phyloP scores from a whole-genome alignment of 1,140 invertebrate genomes.

The Laodelphax striatellus region DNA sequence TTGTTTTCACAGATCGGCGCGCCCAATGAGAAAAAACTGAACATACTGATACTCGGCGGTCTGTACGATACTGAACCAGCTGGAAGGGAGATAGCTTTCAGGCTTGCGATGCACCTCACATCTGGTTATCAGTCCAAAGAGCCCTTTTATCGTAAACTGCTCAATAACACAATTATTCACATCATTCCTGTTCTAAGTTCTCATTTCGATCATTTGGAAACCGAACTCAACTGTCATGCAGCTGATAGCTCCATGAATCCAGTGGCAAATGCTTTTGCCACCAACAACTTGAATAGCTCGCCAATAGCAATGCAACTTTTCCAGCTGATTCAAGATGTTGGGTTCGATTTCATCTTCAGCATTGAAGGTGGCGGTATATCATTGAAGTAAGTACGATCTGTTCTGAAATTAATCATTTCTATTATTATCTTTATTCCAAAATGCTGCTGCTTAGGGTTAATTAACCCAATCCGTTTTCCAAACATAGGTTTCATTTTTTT shows the following conservation, averaged over 20 bases:
- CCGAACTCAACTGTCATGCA: constrained; percentile 15
- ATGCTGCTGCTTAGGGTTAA: background rate
- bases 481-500: too few relatives aligned
- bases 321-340: constrained; percentile 14
- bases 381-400: background rate
- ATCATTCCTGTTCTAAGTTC: constrained; percentile 48
- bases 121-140: constrained; percentile 54
- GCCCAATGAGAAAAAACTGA: constrained; percentile 66
- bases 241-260: constrained; percentile 4
- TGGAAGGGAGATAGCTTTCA: constrained; percentile 70
- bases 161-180: constrained; percentile 63
- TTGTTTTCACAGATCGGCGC: constrained; percentile 24
- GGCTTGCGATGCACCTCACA: constrained; percentile 69
- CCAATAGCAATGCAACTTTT: constrained; percentile 8
- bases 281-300: constrained; percentile 6
- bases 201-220: background rate
- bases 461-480: too few relatives aligned
- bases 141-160: constrained; percentile 43
- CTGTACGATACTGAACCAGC: constrained; percentile 71
- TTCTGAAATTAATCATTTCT: background rate
- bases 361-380: constrained; percentile 42
- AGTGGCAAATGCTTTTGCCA: constrained; percentile 15
- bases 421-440: background rate
- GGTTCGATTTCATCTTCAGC: constrained; percentile 48
- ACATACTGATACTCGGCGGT: constrained; percentile 71